These are phyloP conservation scores for Acanthaster planci DNA, from an alignment of 35 echinoderm and acorn worm species.

Conservation along the genomic window DNA sequence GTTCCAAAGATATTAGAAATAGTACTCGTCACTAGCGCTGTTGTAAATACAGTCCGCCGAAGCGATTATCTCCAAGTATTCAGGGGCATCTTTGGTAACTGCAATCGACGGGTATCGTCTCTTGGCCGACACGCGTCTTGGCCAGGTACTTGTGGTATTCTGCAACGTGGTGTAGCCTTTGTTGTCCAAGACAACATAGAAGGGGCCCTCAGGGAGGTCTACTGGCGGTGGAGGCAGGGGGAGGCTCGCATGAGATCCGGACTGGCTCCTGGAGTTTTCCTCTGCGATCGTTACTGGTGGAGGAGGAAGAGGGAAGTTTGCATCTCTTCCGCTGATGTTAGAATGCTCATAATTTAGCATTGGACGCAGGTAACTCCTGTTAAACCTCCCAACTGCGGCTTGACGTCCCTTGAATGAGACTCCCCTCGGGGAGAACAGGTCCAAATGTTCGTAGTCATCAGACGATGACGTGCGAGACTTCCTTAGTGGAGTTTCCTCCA, in stretches of 20 bases:
- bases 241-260: background rate
- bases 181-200: background rate
- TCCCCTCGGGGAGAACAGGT: no score
- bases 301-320: background rate
- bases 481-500: no score
- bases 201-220: background rate
- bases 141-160: background rate
- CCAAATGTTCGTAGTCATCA: no score
- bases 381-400: no score
- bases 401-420: no score
- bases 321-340: background rate
- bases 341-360: no score
- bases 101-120: background rate
- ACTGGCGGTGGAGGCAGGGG: background rate
- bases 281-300: background rate
- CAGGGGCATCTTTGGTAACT: background rate
- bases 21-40: background rate
- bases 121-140: background rate
- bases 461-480: no score
- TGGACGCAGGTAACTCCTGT: no score
- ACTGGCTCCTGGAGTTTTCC: background rate
- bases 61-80: constrained; percentile 13
- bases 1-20: no score
- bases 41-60: background rate
- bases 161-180: background rate